A percentile compares a stretch with the other conserved stretches of the same genome.
Conservation (phyloP, 2,113 vertebrate species). For the Chloroceryle aenea region DNA sequence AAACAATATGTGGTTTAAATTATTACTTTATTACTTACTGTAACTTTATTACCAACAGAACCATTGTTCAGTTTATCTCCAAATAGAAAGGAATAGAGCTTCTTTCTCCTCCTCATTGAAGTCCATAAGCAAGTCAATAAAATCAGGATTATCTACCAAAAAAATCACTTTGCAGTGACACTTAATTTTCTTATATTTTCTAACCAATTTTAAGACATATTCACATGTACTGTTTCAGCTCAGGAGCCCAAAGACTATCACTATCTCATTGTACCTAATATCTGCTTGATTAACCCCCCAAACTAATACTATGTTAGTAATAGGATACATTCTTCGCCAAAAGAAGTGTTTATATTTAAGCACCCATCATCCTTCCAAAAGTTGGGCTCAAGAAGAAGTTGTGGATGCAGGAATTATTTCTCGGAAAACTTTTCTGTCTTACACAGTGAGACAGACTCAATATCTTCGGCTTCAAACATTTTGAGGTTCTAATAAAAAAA, state of each 20-base stretch:
- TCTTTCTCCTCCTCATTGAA: neutral
- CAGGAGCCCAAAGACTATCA: neutral
- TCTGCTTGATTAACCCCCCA: neutral
- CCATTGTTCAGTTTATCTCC: neutral
- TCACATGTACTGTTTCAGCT: neutral
- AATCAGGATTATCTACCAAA: neutral
- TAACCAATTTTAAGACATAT: neutral
- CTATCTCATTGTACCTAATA: neutral
- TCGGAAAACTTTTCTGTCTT: neutral
- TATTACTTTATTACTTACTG: no score
- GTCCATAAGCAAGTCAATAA: neutral
- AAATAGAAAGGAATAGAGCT: neutral
- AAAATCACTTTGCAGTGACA: neutral
- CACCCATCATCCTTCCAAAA: neutral
- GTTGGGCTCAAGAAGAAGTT: neutral
- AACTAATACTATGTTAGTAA: neutral
- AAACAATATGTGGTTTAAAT: neutral
- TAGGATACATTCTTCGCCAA: neutral
- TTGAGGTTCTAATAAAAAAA: neutral
- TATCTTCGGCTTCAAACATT: neutral
- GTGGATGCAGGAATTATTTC: neutral
- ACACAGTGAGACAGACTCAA: accelerated
- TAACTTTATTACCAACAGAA: neutral
- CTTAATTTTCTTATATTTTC: neutral
- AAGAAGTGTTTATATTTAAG: neutral